These are phyloP conservation scores for Antheraea pernyi DNA, from an alignment of 1,140 invertebrate species.

Conservation along the genomic window DNA sequence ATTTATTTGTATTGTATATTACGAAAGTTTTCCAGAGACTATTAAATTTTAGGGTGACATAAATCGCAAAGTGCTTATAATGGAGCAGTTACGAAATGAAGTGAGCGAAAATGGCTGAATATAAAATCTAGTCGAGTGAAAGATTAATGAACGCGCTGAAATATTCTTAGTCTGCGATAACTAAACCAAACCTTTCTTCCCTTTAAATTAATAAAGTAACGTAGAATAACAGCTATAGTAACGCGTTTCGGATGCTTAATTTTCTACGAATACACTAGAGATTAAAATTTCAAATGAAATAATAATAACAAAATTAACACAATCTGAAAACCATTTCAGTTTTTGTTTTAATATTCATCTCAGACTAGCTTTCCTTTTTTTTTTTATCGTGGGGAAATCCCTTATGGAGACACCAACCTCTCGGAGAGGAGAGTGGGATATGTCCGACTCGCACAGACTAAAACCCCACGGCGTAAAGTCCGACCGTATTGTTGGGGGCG, in stretches of 20 bases:
- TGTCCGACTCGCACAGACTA: too few relatives aligned
- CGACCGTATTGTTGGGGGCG: too few relatives aligned
- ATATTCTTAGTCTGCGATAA: constrained; percentile 18
- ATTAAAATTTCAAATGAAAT: not conserved
- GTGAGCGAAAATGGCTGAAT: constrained; percentile 18
- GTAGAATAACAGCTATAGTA: not conserved
- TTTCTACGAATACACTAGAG: not conserved
- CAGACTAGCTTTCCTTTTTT: too few relatives aligned
- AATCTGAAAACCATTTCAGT: too few relatives aligned
- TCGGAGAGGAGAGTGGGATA: too few relatives aligned
- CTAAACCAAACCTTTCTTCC: constrained; percentile 17
- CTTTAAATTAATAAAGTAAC: constrained; percentile 19
- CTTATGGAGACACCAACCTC: too few relatives aligned
- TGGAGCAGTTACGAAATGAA: constrained; percentile 16
- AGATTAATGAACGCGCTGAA: constrained; percentile 22
- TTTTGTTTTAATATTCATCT: too few relatives aligned
- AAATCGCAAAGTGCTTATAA: constrained; percentile 17
- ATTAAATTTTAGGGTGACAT: not conserved
- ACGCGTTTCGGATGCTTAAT: not conserved
- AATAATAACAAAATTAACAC: too few relatives aligned
- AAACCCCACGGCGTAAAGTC: too few relatives aligned
- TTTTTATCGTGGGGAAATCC: too few relatives aligned
- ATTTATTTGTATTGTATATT: not conserved
- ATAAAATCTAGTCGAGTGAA: constrained; percentile 18
- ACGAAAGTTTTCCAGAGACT: not conserved